A percentile compares a stretch with the other conserved stretches of the same genome.
phyloP scores from a whole-genome alignment of 2,797 vertebrate species.

The Typhlichthys eigenmanni region DNA sequence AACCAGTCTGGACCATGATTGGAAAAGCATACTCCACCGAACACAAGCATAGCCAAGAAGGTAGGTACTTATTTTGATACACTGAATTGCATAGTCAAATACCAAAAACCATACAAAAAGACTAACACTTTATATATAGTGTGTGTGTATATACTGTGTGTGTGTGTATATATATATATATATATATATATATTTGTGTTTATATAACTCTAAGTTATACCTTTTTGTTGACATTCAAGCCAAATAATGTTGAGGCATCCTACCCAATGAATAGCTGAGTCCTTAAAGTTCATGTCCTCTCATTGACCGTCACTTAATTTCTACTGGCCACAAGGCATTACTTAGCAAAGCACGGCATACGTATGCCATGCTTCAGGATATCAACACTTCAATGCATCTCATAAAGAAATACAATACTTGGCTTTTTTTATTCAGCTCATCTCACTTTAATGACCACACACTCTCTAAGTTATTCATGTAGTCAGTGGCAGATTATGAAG shows the following conservation, averaged over 20 bases:
- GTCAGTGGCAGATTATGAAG: constrained; percentile 42
- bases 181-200: too few relatives aligned
- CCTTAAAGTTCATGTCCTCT: background rate
- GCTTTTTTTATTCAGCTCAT: constrained; percentile 52
- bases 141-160: too few relatives aligned
- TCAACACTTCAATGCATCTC: constrained; percentile 58
- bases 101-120: background rate
- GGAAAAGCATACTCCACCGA: constrained; percentile 96
- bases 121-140: too few relatives aligned
- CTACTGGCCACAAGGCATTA: constrained; percentile 8
- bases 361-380: constrained; percentile 32
- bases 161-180: too few relatives aligned
- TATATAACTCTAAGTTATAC: too few relatives aligned
- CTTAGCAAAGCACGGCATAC: constrained; percentile 4
- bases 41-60: constrained; percentile 92
- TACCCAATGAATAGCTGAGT: constrained; percentile 2
- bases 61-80: constrained; percentile 50
- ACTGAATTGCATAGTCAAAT: background rate
- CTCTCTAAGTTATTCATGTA: constrained; percentile 50
- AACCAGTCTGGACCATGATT: constrained; percentile 96
- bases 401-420: constrained; percentile 70
- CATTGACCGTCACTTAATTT: constrained; percentile 13
- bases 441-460: constrained; percentile 42
- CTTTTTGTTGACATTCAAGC: too few relatives aligned
- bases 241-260: background rate